phyloP scores from a whole-genome alignment of 2,113 vertebrate genomes.

The Rissa tridactyla region DNA sequence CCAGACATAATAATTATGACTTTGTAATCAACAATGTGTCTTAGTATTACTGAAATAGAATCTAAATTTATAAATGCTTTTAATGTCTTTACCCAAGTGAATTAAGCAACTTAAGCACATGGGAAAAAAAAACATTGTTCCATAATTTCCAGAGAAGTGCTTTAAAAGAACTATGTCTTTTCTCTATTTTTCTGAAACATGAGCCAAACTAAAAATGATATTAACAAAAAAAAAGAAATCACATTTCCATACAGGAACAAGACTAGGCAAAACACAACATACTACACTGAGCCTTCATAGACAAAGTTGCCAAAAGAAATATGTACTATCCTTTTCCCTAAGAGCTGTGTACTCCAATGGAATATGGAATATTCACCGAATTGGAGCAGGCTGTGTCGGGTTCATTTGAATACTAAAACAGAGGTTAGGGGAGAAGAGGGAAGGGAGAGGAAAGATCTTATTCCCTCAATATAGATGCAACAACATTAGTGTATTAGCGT shows the following conservation, averaged over 20 bases:
- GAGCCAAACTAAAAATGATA: not conserved
- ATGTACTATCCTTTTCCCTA: not conserved
- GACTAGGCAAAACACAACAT: not conserved
- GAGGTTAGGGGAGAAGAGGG: not conserved
- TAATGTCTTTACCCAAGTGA: not conserved
- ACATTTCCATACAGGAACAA: not conserved
- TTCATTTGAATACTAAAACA: not conserved
- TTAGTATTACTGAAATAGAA: not conserved
- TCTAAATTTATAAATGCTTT: not conserved
- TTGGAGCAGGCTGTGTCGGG: not conserved
- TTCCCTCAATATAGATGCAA: not conserved
- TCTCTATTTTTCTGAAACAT: not conserved
- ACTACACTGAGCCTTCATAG: not conserved
- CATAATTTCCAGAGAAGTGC: not conserved
- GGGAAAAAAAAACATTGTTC: not conserved
- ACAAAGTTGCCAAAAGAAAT: not conserved
- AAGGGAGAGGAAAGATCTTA: not conserved
- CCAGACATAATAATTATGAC: not conserved
- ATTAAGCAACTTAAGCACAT: not conserved
- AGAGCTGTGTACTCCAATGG: not conserved
- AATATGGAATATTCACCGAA: not conserved
- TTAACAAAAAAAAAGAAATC: not conserved
- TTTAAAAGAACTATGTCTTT: not conserved
- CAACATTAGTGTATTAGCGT: not conserved
- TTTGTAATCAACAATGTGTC: not conserved